These are phyloP conservation scores for Chondrosia reniformis DNA, from an alignment of 37 sponge, comb jelly and placozoan genomes.

Conservation along the genomic window DNA sequence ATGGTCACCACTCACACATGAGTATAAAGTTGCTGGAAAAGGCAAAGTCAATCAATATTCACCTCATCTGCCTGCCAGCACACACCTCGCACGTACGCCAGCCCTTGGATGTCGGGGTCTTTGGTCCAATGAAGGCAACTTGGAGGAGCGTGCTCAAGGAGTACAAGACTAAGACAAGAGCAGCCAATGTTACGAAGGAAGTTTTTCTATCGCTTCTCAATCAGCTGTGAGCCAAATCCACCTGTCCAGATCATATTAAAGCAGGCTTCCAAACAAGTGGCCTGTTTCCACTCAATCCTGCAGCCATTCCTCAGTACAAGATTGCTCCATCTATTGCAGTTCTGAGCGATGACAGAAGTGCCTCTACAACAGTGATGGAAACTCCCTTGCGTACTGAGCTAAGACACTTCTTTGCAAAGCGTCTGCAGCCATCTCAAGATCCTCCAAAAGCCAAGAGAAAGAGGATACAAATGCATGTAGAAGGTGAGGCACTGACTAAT, in stretches of 20 bases:
- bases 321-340: conserved; percentile 3
- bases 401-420: conserved; percentile 11
- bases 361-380: not conserved
- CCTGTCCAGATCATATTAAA: conserved; percentile 12
- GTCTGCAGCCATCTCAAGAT: not conserved
- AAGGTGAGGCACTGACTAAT: conserved; percentile 19
- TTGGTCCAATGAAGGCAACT: conserved; percentile 36
- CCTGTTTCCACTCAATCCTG: conserved; percentile 25
- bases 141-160: conserved; percentile 45
- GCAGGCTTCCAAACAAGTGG: conserved; percentile 34
- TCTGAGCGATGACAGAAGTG: not conserved
- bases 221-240: conserved; percentile 17
- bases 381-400: conserved; percentile 10
- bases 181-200: conserved; percentile 34
- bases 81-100: conserved; percentile 44
- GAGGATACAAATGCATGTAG: not conserved
- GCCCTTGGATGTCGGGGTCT: conserved; percentile 56
- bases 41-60: conserved; percentile 29
- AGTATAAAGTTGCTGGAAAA: conserved; percentile 10
- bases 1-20: conserved; percentile 64
- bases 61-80: conserved; percentile 55
- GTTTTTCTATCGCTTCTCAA: conserved; percentile 37
- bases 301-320: conserved; percentile 25
- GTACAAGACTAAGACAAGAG: conserved; percentile 28
- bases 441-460: conserved; percentile 2